Percentiles rank a stretch among this genome's conserved stretches.
Conservation (phyloP, 1,140 invertebrate species). For the Pantala flavescens region DNA sequence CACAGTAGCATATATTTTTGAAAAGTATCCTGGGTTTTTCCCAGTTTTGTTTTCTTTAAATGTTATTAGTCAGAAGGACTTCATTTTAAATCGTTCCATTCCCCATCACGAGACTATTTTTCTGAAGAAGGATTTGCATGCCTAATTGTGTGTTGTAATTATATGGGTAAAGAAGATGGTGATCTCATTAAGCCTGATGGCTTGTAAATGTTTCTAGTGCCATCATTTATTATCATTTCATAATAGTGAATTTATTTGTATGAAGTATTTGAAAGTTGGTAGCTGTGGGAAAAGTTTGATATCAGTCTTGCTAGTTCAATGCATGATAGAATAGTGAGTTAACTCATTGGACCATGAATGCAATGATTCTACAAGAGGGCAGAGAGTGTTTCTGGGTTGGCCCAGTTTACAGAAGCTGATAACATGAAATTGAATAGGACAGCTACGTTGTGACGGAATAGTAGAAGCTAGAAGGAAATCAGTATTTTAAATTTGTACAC, state of each 20-base stretch:
- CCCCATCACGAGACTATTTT: not conserved
- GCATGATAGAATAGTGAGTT: not conserved
- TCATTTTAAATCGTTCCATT: not conserved
- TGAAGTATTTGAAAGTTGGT: not conserved
- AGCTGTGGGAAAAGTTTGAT: not conserved
- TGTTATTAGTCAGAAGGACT: not conserved
- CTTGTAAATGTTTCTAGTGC: not conserved
- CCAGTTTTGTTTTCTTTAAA: not conserved
- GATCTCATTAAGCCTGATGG: not conserved
- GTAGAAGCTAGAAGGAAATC: not conserved
- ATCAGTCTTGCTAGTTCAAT: not conserved
- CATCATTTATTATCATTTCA: not conserved
- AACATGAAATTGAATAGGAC: not conserved
- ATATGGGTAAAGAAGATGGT: not conserved
- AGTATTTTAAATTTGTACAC: constrained; percentile 8
- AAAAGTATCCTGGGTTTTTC: not conserved
- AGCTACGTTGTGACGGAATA: not conserved
- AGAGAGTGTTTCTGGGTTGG: too few relatives aligned
- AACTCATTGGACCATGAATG: not conserved
- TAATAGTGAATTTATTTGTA: not conserved
- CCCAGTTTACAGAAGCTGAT: too few relatives aligned
- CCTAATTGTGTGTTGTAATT: not conserved
- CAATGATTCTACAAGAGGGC: too few relatives aligned
- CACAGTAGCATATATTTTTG: constrained; percentile 10
- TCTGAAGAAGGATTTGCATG: not conserved